Conservation (phyloP, 2,888 invertebrate species). For the Ennomos erosarius region DNA sequence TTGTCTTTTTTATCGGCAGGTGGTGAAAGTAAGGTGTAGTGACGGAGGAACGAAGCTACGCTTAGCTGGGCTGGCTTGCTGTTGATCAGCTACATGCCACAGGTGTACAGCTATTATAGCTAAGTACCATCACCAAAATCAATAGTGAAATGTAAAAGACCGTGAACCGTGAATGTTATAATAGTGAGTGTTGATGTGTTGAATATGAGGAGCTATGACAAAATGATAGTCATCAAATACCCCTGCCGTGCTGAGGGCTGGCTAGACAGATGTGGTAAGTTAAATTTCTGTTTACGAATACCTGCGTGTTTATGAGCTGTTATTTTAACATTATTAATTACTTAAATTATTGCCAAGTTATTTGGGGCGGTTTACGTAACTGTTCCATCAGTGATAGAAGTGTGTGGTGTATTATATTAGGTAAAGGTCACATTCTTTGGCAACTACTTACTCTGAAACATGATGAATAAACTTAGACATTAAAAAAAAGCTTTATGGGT, state of each 20-base stretch:
- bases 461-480: background rate
- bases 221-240: constrained; percentile 65
- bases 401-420: constrained; percentile 29
- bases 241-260: constrained; percentile 81
- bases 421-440: constrained; percentile 57
- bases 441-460: constrained; percentile 25
- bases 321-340: constrained; percentile 40
- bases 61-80: constrained; percentile 34
- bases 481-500: too few relatives aligned
- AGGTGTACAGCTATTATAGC: constrained; percentile 45
- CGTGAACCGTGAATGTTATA: constrained; percentile 20
- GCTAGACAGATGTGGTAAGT: constrained; percentile 80
- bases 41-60: constrained; percentile 47
- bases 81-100: constrained; percentile 46
- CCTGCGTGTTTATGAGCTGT: constrained; percentile 33
- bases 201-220: constrained; percentile 66
- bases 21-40: constrained; percentile 76
- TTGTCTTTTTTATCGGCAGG: constrained; percentile 64
- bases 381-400: constrained; percentile 62
- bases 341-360: constrained; percentile 59
- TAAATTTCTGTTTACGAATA: constrained; percentile 30
- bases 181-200: constrained; percentile 47
- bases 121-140: constrained; percentile 19
- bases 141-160: constrained; percentile 55
- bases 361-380: constrained; percentile 74